A percentile compares a stretch with the other conserved stretches of the same genome.
Evolutionary conservation across 2,888 invertebrate species (phyloP).

Genomic region (Syrphus vitripennis): DNA sequence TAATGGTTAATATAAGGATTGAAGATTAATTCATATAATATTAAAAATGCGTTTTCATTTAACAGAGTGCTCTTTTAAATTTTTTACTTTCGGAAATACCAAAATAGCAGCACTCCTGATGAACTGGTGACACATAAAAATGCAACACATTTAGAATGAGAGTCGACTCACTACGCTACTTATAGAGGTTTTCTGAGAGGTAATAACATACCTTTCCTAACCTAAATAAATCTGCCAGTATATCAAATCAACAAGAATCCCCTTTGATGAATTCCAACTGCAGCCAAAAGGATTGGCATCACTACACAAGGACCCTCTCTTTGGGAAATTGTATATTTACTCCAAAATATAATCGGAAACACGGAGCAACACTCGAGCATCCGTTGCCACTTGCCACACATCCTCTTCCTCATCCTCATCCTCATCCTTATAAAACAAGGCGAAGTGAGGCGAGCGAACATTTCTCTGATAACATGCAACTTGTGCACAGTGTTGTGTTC

Average conservation of each 20-base stretch:
- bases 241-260: slow-evolving; percentile 21
- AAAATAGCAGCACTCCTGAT: slow-evolving; percentile 6
- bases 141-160: not conserved
- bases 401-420: not conserved
- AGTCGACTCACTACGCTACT: not conserved
- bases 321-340: slow-evolving; percentile 12
- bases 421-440: no score
- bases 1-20: not conserved
- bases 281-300: not conserved
- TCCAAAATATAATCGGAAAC: slow-evolving; percentile 49
- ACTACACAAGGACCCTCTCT: not conserved
- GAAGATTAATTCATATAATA: not conserved
- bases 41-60: not conserved
- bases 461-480: slow-evolving; percentile 28
- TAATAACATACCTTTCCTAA: not conserved
- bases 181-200: no score
- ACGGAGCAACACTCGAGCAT: slow-evolving; percentile 27
- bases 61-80: slow-evolving; percentile 14
- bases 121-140: slow-evolving; percentile 12
- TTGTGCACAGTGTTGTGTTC: not conserved
- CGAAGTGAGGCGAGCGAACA: no score
- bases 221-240: slow-evolving; percentile 9
- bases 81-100: not conserved
- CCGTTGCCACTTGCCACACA: slow-evolving; percentile 5
- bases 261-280: slow-evolving; percentile 39